Base-by-base conservation (phyloP, 2,797 vertebrate species). In the Galaxias olidus region DNA sequence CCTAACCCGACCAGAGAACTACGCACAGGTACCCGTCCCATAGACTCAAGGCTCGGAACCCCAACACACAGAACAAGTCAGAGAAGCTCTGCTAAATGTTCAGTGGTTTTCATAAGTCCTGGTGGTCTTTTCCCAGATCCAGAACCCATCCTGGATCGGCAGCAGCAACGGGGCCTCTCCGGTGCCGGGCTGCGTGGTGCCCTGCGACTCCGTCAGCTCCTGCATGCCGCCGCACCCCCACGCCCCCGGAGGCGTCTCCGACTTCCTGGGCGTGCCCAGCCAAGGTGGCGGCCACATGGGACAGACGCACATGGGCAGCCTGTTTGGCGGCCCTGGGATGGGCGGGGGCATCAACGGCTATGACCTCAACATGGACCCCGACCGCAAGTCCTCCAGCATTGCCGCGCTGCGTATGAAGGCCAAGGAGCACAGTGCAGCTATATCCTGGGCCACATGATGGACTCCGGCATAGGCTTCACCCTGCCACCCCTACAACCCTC, bases 371-470 rank as follows among this genome's bases (percentile, higher is more conserved):
- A 90, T 94, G 10, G 98, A 99, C 88, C 97, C 98, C 0, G 97
- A 99, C 86, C 94, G 97, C 90, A 99, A 99, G 90, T 98, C 93
- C 50, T 99, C 98, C 69, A 99, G 98, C 93, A 99, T 99, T 59
- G 97, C 97, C 8, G 93, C 96, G 9, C 92, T 99, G 82, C 92
- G 98, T 74, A 98, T 99, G 96, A 99, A 99, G 81, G 98, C 98
- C 47, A 99, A 99, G 88, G 98, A 99, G 93, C 98, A 99, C 93
- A 99, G 98, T 18, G 98, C 98, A 0, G 97, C 98, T 61, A 99
- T 99, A 89, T 99, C 98, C 73, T 99, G 97, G 97, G 95, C 97
- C 9, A 98, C 94, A 92, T 96, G 94, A 95, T 75, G 66, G 41
- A n/a, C 50, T 18, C 77, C 75, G 55, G 59, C 42, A 64, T 11